A percentile compares a stretch with the other conserved stretches of the same genome.
Evolutionary conservation across 2,113 vertebrate species (phyloP).

Genomic region (Heterotis niloticus): DNA sequence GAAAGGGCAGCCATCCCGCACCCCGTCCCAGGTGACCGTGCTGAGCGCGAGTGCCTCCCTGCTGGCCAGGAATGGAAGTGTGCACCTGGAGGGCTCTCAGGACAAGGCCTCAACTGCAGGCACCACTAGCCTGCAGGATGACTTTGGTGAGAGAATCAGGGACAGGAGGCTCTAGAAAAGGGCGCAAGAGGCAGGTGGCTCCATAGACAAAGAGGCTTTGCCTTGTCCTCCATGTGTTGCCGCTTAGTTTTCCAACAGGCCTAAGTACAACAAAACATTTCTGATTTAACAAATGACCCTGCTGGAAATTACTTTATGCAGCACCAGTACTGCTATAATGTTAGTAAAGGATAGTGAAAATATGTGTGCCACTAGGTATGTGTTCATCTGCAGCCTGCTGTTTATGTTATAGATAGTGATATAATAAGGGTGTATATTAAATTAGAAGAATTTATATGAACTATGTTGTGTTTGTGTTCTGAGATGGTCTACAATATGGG

Average conservation of each 20-base stretch:
- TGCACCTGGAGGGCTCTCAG: constrained; percentile 90
- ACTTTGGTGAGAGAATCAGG: constrained; percentile 76
- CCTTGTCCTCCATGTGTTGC: background rate
- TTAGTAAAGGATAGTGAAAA: no score
- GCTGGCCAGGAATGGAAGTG: constrained; percentile 99
- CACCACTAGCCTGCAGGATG: constrained; percentile 90
- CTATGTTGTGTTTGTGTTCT: no score
- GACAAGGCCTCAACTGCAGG: constrained; percentile 90
- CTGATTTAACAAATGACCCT: background rate
- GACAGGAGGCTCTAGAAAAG: background rate
- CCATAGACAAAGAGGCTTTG: background rate
- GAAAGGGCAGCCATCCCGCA: constrained; percentile 86
- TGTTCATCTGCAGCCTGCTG: no score
- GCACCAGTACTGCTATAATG: no score
- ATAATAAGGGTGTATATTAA: no score
- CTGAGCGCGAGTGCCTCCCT: constrained; percentile 92
- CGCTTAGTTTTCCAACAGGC: background rate
- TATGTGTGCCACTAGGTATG: no score
- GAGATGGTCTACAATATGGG: no score
- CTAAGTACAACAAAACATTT: background rate
- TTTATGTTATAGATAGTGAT: no score
- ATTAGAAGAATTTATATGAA: no score
- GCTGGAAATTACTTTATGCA: no score
- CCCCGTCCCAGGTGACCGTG: constrained; percentile 91
- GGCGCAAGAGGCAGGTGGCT: background rate